A percentile compares a stretch with the other conserved stretches of the same genome.
These are phyloP conservation scores for Leucoraja erinaceus DNA, from an alignment of 2,113 vertebrate genomes.

Conservation along the genomic window DNA sequence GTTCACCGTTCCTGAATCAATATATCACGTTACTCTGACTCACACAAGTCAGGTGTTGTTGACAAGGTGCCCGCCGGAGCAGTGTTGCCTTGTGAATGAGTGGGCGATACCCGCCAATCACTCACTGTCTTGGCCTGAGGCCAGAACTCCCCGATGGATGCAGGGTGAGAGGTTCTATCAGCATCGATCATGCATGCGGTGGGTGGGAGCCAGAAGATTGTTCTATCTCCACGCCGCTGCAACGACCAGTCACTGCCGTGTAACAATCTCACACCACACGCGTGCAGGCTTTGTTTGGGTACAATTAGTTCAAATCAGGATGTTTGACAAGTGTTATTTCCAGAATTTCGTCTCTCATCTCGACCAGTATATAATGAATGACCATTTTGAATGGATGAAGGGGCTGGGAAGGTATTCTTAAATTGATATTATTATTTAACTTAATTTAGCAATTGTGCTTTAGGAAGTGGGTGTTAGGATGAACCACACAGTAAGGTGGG, in stretches of 20 bases:
- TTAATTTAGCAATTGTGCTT: not conserved
- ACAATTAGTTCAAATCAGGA: too few species aligned
- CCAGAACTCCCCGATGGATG: not conserved
- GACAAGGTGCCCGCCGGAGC: not conserved
- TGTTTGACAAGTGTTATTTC: not conserved
- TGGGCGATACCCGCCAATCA: not conserved
- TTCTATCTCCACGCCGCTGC: not conserved
- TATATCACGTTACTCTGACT: slow-evolving; percentile 27
- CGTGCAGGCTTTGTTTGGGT: not conserved
- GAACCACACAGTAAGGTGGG: too few species aligned
- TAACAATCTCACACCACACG: not conserved
- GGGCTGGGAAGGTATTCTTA: not conserved
- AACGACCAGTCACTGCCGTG: not conserved
- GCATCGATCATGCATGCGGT: too few species aligned
- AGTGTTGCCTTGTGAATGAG: not conserved
- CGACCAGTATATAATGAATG: not conserved
- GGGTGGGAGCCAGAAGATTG: not conserved
- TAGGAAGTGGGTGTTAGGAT: too few species aligned
- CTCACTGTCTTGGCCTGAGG: not conserved
- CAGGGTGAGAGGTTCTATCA: not conserved
- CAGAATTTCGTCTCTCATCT: not conserved
- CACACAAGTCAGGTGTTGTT: slow-evolving; percentile 9
- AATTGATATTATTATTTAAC: not conserved
- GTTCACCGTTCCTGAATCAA: slow-evolving; percentile 9
- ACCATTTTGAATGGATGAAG: not conserved